These are phyloP conservation scores for Trachymyrmex cornetzi DNA, from an alignment of 1,140 invertebrate genomes.

Conservation along the genomic window DNA sequence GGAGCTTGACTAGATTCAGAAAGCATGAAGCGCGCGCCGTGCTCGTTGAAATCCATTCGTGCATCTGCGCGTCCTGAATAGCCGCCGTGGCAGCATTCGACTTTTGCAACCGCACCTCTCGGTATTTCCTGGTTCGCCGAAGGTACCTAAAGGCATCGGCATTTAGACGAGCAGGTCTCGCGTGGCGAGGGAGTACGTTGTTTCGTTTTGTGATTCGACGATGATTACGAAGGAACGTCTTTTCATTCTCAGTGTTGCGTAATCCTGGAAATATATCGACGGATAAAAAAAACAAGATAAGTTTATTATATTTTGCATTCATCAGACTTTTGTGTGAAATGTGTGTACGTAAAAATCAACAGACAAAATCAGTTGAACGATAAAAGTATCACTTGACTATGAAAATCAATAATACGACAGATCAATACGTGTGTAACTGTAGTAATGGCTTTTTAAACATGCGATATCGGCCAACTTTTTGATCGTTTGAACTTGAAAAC, in stretches of 20 bases:
- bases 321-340: background rate
- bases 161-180: slow-evolving; percentile 54
- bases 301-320: background rate
- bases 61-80: slow-evolving; percentile 70
- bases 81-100: slow-evolving; percentile 42
- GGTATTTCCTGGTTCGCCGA: slow-evolving; percentile 70
- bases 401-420: background rate
- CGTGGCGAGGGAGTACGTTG: slow-evolving; percentile 25
- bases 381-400: background rate
- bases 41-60: slow-evolving; percentile 75
- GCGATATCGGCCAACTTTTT: background rate
- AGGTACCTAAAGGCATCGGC: slow-evolving; percentile 42
- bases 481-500: background rate
- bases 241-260: background rate
- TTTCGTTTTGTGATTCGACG: slow-evolving; percentile 41
- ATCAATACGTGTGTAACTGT: background rate
- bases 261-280: background rate
- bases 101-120: slow-evolving; percentile 68
- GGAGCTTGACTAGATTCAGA: slow-evolving; percentile 53
- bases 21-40: slow-evolving; percentile 62
- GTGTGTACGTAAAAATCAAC: background rate
- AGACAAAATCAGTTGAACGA: background rate
- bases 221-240: slow-evolving; percentile 19
- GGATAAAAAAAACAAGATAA: background rate
- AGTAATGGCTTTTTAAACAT: background rate